A percentile compares a stretch with the other conserved stretches of the same genome.
Conservation (phyloP, 2,888 invertebrate species). For the Andrena haemorrhoa region DNA sequence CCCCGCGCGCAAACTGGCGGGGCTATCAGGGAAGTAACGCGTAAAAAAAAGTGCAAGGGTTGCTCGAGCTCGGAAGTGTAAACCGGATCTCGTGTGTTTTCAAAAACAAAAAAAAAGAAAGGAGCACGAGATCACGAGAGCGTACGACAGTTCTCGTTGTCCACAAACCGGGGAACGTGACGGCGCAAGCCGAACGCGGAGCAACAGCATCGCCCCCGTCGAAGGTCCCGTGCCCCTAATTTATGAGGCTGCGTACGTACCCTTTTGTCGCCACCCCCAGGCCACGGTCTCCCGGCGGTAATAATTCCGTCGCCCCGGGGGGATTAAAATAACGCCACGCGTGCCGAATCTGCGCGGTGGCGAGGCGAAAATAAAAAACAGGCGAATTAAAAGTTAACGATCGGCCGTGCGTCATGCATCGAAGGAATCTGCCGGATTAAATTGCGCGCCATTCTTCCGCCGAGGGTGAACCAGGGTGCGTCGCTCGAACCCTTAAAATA, state of each 20-base stretch:
- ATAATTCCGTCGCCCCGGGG: slow-evolving; percentile 45
- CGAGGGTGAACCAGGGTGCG: slow-evolving; percentile 6
- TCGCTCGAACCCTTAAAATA: slow-evolving; percentile 17
- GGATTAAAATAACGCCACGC: slow-evolving; percentile 70
- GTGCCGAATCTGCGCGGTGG: slow-evolving; percentile 67
- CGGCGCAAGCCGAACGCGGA: slow-evolving; percentile 23
- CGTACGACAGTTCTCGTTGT: slow-evolving; percentile 49
- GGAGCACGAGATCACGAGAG: slow-evolving; percentile 1
- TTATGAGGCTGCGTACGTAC: slow-evolving; percentile 63
- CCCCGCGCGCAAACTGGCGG: background rate
- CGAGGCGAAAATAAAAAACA: slow-evolving; percentile 46
- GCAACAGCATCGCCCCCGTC: slow-evolving; percentile 41
- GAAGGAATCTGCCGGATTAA: slow-evolving; percentile 63
- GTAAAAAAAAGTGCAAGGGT: slow-evolving; percentile 1
- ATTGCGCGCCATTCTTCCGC: slow-evolving; percentile 39
- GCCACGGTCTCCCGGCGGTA: slow-evolving; percentile 44
- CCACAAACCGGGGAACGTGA: slow-evolving; percentile 33
- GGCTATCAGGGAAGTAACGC: slow-evolving; percentile 14
- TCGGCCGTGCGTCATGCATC: slow-evolving; percentile 65
- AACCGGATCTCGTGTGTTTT: slow-evolving; percentile 37
- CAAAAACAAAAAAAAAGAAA: background rate
- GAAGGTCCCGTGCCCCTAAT: slow-evolving; percentile 69
- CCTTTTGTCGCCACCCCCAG: slow-evolving; percentile 52
- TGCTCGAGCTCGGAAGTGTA: background rate
- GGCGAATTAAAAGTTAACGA: slow-evolving; percentile 73